Evolutionary conservation across 2,888 invertebrate genomes (phyloP).

Genomic region (Myopa testacea): DNA sequence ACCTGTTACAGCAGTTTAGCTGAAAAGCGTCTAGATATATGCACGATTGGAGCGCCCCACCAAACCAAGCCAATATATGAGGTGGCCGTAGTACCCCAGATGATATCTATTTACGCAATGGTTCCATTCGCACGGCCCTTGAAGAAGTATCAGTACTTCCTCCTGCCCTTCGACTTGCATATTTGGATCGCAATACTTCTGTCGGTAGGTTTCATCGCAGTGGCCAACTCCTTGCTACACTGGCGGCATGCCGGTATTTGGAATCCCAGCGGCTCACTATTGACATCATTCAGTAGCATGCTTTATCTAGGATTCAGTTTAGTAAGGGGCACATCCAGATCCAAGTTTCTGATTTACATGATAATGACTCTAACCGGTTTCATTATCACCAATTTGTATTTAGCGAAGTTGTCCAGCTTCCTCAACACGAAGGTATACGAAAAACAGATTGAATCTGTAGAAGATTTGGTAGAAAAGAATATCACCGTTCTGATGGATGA

Average conservation of each 20-base stretch:
- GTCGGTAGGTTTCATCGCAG: not conserved
- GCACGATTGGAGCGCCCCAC: slow-evolving; percentile 10
- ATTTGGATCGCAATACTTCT: slow-evolving; percentile 26
- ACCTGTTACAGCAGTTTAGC: slow-evolving; percentile 15
- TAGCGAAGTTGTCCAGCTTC: slow-evolving; percentile 34
- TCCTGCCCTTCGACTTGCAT: slow-evolving; percentile 20
- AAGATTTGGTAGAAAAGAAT: slow-evolving; percentile 27
- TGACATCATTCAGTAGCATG: slow-evolving; percentile 15
- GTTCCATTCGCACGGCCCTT: slow-evolving; percentile 22
- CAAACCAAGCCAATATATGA: not conserved
- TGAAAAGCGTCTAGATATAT: slow-evolving; percentile 15
- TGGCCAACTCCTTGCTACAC: not conserved
- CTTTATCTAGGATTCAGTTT: slow-evolving; percentile 22
- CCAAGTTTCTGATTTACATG: not conserved
- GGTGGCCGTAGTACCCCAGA: not conserved
- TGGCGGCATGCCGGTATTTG: not conserved
- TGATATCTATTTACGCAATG: slow-evolving; percentile 17
- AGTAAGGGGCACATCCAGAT: not conserved
- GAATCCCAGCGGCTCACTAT: slow-evolving; percentile 11
- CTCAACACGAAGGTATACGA: slow-evolving; percentile 29
- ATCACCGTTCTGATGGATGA: slow-evolving; percentile 18
- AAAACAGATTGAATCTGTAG: slow-evolving; percentile 23
- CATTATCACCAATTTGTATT: slow-evolving; percentile 36
- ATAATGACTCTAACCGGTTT: slow-evolving; percentile 25
- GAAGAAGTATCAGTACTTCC: slow-evolving; percentile 10